phyloP scores from a whole-genome alignment of 1,140 invertebrate species.

The Fopius arisanus region DNA sequence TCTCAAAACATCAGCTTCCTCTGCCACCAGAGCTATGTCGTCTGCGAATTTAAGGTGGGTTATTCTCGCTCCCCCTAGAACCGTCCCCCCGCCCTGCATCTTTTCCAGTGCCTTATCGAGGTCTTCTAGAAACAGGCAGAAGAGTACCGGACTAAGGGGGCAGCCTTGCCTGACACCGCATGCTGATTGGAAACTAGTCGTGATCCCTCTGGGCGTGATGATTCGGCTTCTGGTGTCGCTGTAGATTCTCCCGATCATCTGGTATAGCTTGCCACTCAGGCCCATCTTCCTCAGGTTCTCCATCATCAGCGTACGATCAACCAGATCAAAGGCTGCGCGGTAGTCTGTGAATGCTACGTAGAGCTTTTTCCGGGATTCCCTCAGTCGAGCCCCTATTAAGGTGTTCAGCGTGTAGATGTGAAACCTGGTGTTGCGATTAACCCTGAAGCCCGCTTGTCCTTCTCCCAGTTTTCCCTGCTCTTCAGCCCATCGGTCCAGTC shows the following conservation, averaged over 20 bases:
- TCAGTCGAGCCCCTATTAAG: not conserved
- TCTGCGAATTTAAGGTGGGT: slow-evolving; percentile 11
- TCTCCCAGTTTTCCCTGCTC: not conserved
- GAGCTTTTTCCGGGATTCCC: not conserved
- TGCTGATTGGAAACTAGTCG: not conserved
- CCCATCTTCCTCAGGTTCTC: not conserved
- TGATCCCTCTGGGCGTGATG: not conserved
- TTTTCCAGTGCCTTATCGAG: slow-evolving; percentile 5
- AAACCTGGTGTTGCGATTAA: not conserved
- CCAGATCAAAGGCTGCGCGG: not conserved
- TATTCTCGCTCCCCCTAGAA: slow-evolving; percentile 12
- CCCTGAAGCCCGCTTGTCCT: slow-evolving; percentile 25
- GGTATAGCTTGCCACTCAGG: too few relatives aligned
- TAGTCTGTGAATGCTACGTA: not conserved
- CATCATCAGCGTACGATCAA: not conserved
- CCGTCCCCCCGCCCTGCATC: slow-evolving; percentile 11
- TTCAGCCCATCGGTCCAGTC: not conserved
- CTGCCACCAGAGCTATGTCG: slow-evolving; percentile 16
- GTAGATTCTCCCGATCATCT: not conserved
- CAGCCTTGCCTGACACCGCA: slow-evolving; percentile 1
- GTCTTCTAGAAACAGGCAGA: slow-evolving; percentile 24
- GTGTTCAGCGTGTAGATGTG: slow-evolving; percentile 24
- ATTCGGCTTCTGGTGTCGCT: not conserved
- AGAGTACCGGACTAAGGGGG: not conserved
- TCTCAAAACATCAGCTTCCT: not conserved